phyloP scores from a whole-genome alignment of 2,113 vertebrate species.

The Pogona vitticeps region DNA sequence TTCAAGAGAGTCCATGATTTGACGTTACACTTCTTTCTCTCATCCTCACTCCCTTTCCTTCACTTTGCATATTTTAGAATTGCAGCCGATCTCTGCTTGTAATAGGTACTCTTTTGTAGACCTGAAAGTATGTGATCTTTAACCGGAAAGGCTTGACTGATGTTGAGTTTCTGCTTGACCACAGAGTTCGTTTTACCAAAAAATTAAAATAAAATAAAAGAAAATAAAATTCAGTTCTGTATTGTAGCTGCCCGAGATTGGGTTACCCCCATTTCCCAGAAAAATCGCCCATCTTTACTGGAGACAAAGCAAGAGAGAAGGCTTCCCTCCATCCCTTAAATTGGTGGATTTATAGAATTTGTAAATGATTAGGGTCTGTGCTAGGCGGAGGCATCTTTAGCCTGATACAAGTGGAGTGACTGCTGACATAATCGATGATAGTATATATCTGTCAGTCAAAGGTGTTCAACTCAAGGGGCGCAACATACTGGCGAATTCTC shows the following conservation, averaged over 20 bases:
- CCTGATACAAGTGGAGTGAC: too few relatives aligned
- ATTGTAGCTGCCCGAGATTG: background rate
- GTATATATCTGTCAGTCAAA: too few relatives aligned
- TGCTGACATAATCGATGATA: too few relatives aligned
- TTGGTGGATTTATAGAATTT: background rate
- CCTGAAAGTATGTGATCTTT: background rate
- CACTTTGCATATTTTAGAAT: background rate
- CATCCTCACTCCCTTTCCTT: too few relatives aligned
- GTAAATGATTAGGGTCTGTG: background rate
- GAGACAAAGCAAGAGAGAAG: background rate
- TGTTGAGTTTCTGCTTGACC: background rate
- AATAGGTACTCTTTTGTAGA: background rate
- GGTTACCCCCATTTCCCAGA: background rate
- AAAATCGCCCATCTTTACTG: background rate
- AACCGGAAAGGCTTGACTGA: background rate
- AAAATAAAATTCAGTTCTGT: background rate
- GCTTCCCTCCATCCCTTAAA: background rate
- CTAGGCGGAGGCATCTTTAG: background rate
- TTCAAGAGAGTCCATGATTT: background rate
- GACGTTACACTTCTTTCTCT: too few relatives aligned
- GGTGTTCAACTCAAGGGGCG: too few relatives aligned
- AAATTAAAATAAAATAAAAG: too few relatives aligned
- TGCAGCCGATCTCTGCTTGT: too few relatives aligned
- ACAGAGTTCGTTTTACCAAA: background rate
- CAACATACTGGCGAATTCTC: too few relatives aligned